Evolutionary conservation across 2,888 invertebrate genomes (phyloP), one percentile per base, ranked within the genome.

Genomic region (Monoplex corrugatus): DNA sequence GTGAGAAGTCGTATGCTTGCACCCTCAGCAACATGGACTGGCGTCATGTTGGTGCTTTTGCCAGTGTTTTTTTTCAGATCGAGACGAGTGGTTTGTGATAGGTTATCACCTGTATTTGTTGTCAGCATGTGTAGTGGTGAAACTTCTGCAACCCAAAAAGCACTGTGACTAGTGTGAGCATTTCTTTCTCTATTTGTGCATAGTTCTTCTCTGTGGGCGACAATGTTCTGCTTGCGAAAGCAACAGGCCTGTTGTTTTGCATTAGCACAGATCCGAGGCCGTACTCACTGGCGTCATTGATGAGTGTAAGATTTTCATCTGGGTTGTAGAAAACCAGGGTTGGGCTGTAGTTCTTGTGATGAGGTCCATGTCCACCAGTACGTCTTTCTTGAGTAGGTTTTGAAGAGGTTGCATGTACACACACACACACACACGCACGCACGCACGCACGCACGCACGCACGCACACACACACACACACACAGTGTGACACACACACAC

Each of bases 131-230:
- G 57, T 91, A 91, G 50, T 91, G 89, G 72, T 92, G 90, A 84
- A 92, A 92, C 63, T 90, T 90, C 78, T 89, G 83, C 0, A 87
- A 63, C n/a, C 89, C 90, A 88, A 87, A 92, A 2, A 90, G 35
- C 19, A 90, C 87, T 19, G 91, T 90, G 0, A 90, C 38, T 13
- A 90, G 84, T 19, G 91, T 90, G 0, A 92, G 88, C 89, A 92
- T 89, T 83, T 92, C 92, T 75, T 92, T 92, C 63, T 92, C 90
- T 10, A 92, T 93, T 83, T 92, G 91, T 13, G 91, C 91, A 80
- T 91, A 92, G 68, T 83, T n/a, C 16, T 16, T 89, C 82, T 92
- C 91, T 8, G 28, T 75, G 16, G 38, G 45, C 43, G 82, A 5
- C 13, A 89, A 85, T 28, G 90, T 86, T 83, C 91, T 80, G 63